Evolutionary conservation across 2,797 vertebrate species (phyloP), one percentile per base, ranked within the genome.

Genomic region (Lepidocolaptes lacrymiger): DNA sequence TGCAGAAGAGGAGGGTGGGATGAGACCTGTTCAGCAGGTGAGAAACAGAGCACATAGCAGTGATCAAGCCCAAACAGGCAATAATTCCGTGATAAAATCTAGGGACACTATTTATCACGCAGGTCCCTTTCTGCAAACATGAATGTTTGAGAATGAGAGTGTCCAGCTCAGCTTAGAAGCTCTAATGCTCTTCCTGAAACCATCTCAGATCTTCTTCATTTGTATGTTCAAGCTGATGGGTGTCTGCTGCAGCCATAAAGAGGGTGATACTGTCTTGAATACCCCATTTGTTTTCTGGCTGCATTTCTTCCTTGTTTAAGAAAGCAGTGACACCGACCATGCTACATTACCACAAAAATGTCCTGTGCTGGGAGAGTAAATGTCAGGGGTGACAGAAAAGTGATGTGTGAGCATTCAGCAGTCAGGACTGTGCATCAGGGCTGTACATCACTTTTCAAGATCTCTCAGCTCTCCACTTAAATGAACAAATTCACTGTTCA

Each of bases 201-300:
- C 36, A 36, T 55, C 80, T 93, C 43, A 2, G 41, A 32, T 72
- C 76, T 90, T 67, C 44, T 74, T 77, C 0, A 0, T 78, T 78
- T 91, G n/a, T 75, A 46, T 56, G n/a, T 68, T 78, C 66, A 81
- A 49, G 84, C 69, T 78, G 49, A 56, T 68, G 69, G 56, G 32
- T 81, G 83, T 26, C 62, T 88, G 77, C 86, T 88, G 77, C 77
- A 78, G 66, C 55, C 51, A n/a, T 72, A 69, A 88, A 86, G 80
- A 58, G 44, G 56, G 73, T 80, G 52, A 80, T 43, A 41, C 36
- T 67, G 28, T 88, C 78, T 56, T 71, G 59, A 94, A 88, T 72
- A 51, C 83, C 14, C 6, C 37, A 78, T 72, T 95, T 93, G 83
- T 93, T 96, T 80, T 71, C 95, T 94, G 92, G 69, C 77, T 86